Evolutionary conservation across 2,888 invertebrate species (phyloP).

Genomic region (Andrena haemorrhoa): DNA sequence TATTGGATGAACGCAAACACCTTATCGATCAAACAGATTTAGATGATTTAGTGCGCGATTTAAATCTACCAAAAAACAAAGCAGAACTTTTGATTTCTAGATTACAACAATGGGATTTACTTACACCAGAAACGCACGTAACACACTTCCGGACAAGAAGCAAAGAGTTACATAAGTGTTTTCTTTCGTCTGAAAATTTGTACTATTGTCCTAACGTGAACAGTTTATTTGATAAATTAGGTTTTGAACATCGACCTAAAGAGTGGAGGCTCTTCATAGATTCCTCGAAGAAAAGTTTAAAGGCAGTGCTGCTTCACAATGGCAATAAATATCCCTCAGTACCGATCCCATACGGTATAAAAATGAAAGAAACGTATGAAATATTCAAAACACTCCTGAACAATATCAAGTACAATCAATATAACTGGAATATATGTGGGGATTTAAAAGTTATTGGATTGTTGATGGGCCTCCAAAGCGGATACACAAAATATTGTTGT

Average conservation of each 20-base stretch:
- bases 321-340: constrained; percentile 2
- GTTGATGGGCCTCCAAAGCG: constrained; percentile 72
- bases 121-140: background rate
- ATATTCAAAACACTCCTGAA: constrained; percentile 1
- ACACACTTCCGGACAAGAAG: background rate
- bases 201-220: constrained; percentile 1
- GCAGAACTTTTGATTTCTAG: background rate
- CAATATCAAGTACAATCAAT: background rate
- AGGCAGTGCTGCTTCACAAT: background rate
- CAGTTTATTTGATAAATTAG: background rate
- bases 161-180: background rate
- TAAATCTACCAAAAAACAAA: background rate
- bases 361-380: background rate
- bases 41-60: background rate
- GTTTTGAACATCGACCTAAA: background rate
- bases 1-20: background rate
- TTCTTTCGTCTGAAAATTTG: background rate
- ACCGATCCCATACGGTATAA: background rate
- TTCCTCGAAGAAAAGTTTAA: background rate
- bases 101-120: background rate
- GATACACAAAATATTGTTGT: constrained; percentile 71
- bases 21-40: background rate
- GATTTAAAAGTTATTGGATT: constrained; percentile 61
- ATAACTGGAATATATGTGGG: background rate
- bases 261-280: constrained; percentile 2